phyloP scores from a whole-genome alignment of 2,888 invertebrate genomes.

The Drosophila falleni region DNA sequence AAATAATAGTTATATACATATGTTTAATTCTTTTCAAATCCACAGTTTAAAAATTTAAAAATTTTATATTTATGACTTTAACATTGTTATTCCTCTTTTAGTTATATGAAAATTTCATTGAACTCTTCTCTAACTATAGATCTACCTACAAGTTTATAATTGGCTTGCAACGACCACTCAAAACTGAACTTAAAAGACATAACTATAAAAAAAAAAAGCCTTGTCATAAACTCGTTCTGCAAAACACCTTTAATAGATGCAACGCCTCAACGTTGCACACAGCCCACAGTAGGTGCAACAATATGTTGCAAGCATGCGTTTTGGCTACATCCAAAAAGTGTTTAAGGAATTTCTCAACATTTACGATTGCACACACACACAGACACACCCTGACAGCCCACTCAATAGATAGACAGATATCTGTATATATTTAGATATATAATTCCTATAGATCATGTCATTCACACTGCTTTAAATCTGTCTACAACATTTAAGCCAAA shows the following conservation, averaged over 20 bases:
- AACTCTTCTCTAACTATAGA: neutral
- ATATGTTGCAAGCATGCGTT: conserved; percentile 12
- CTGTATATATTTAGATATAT: neutral
- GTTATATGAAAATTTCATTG: neutral
- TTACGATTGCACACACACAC: conserved; percentile 1
- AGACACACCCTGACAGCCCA: conserved; percentile 8
- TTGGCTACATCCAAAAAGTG: conserved; percentile 14
- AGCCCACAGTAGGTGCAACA: conserved; percentile 9
- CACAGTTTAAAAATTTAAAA: too few relatives aligned
- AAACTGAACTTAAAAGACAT: conserved; percentile 2
- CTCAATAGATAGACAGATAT: conserved; percentile 1
- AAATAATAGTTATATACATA: too few relatives aligned
- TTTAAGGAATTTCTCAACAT: conserved; percentile 15
- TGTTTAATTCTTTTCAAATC: neutral
- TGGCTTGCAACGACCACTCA: conserved; percentile 7
- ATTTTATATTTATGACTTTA: too few relatives aligned
- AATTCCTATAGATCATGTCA: conserved; percentile 23
- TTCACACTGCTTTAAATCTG: conserved; percentile 28
- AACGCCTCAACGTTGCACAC: conserved; percentile 11
- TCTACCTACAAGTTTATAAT: conserved; percentile 8
- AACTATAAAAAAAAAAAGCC: neutral
- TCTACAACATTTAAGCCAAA: conserved; percentile 11
- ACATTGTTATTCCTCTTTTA: too few relatives aligned
- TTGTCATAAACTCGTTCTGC: conserved; percentile 15
- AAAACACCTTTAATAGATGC: conserved; percentile 20